phyloP scores from a whole-genome alignment of 2,888 invertebrate genomes.

The Ophion ellenae region DNA sequence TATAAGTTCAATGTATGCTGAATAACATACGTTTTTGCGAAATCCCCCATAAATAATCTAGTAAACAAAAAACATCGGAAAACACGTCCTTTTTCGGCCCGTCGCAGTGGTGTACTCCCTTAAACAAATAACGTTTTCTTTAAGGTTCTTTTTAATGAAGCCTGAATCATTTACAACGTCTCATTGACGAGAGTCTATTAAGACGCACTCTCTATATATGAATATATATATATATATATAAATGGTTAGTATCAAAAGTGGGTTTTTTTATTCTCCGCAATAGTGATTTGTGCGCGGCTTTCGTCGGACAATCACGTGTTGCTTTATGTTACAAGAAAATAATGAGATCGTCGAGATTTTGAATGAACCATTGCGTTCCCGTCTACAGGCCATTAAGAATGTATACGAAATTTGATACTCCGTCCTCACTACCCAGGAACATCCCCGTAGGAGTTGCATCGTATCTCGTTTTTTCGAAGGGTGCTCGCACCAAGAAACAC shows the following conservation, averaged over 20 bases:
- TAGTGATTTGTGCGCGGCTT: background rate
- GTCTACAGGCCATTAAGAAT: constrained; percentile 30
- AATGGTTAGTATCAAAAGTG: background rate
- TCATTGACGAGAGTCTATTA: background rate
- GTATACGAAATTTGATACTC: constrained; percentile 39
- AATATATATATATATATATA: background rate
- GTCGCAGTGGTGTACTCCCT: too few species aligned
- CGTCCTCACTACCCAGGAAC: constrained; percentile 7
- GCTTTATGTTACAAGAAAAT: background rate
- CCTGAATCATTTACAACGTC: background rate
- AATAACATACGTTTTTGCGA: too few species aligned
- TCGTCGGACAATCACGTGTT: background rate
- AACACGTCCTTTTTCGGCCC: too few species aligned
- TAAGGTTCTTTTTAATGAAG: too few species aligned
- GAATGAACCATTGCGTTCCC: constrained; percentile 1
- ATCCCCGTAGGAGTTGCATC: constrained; percentile 15
- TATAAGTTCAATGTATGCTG: too few species aligned
- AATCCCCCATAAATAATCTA: too few species aligned
- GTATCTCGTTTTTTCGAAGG: constrained; percentile 31
- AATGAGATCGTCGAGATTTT: background rate
- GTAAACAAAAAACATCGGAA: too few species aligned
- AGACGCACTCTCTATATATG: background rate
- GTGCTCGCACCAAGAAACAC: background rate
- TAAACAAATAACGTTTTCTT: too few species aligned
- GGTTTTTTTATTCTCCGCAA: background rate